Evolutionary conservation across 2,888 invertebrate species (phyloP), one percentile per base, ranked within the genome.

Genomic region (Bhutanitis thaidina): DNA sequence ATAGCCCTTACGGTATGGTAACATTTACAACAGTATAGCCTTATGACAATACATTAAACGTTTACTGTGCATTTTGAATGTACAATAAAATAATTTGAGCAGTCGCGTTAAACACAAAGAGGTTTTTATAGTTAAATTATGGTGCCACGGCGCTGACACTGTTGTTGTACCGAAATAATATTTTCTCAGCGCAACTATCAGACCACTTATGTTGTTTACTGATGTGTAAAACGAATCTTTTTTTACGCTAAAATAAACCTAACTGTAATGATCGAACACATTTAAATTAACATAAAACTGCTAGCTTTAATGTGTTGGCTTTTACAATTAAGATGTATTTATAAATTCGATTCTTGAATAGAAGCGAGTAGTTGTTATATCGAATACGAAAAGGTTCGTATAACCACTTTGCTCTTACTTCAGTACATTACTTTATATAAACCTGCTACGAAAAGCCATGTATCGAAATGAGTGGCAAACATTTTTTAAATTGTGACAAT

Each of bases 1-100:
- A 3, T 20, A 3, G 20, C 20, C n/a, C 30, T 34, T 12, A 12
- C 34, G 16, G 30, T 25, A 13, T 25, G 30, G 15, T 38, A 30
- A 38, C 37, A 38, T 38, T 46, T n/a, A 16, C 30, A 38, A 37
- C 38, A 30, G n/a, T 38, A 29, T 38, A 25, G 3, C 38, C 3
- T 16, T 38, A 46, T 16, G 30, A 38, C 38, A 7, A 15, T 16
- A n/a, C 38, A 16, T 47, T 25, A 34, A 47, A 39, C 15, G 20
- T 47, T 47, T 32, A 47, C 14, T 13, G 30, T 32, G 39, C 36
- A 29, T 38, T 47, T 47, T 16, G 30, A 46, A 12, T 7, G 25
- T 14, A 20, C 32, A 47, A 47, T 47, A 39, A 39, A 20, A 47
- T 47, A 30, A 39, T 47, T 47, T 47, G 20, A 14, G 47, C 13